Percentiles rank a stretch among this genome's conserved stretches.
Conservation (phyloP, 1,140 invertebrate genomes). For the Drosophila funebris region DNA sequence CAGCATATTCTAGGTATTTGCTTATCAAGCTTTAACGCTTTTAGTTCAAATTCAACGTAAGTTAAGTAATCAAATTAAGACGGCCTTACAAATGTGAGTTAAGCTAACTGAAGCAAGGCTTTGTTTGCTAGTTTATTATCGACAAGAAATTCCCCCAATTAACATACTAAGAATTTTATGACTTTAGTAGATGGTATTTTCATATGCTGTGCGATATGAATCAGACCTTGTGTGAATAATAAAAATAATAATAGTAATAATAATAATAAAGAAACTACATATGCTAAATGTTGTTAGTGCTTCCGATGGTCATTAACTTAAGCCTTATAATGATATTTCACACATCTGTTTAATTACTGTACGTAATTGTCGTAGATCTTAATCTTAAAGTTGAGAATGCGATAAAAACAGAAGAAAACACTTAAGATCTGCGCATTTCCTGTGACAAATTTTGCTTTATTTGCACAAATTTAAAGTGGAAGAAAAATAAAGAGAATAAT, state of each 20-base stretch:
- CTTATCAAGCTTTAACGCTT: constrained; percentile 1
- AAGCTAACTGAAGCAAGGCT: constrained; percentile 8
- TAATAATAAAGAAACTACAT: constrained; percentile 24
- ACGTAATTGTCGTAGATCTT: constrained; percentile 11
- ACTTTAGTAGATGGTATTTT: neutral
- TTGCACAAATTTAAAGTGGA: constrained; percentile 40
- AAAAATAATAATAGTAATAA: constrained; percentile 4
- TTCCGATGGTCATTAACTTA: constrained; percentile 27
- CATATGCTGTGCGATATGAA: neutral
- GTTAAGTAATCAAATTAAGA: neutral
- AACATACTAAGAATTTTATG: neutral
- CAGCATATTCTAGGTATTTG: constrained; percentile 3
- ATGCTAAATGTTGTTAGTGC: constrained; percentile 9
- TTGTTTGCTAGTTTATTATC: neutral
- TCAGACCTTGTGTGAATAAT: constrained; percentile 10
- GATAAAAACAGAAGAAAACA: constrained; percentile 14
- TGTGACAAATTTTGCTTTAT: constrained; percentile 73
- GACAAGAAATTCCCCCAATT: constrained; percentile 2
- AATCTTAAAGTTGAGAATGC: neutral
- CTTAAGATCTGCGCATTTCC: constrained; percentile 67
- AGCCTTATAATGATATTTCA: constrained; percentile 32
- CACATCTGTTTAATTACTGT: constrained; percentile 27
- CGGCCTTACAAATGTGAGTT: neutral
- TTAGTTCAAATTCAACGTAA: neutral
- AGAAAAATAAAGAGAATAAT: neutral